phyloP scores from a whole-genome alignment of 1,140 invertebrate species.

The Heliconius hermathena region DNA sequence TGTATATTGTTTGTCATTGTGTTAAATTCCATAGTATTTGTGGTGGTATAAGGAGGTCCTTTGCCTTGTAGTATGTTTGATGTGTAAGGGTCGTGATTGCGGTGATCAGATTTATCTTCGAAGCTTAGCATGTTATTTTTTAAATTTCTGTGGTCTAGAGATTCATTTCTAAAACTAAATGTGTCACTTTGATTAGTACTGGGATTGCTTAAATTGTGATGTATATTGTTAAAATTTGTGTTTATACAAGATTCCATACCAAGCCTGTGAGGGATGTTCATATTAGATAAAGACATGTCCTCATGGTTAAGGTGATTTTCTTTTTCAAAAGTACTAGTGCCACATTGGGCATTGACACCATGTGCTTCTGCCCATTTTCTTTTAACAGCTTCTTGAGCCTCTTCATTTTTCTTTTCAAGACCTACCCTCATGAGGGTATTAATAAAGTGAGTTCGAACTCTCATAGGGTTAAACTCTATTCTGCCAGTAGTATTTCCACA shows the following conservation, averaged over 20 bases:
- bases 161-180: slow-evolving; percentile 59
- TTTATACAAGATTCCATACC: slow-evolving; percentile 84
- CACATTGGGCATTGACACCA: slow-evolving; percentile 55
- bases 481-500: slow-evolving; percentile 96
- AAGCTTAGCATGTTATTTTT: slow-evolving; percentile 56
- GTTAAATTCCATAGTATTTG: slow-evolving; percentile 62
- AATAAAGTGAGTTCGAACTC: slow-evolving; percentile 98
- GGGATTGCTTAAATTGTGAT: slow-evolving; percentile 60
- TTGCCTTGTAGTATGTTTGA: slow-evolving; percentile 74
- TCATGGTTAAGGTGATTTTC: slow-evolving; percentile 59
- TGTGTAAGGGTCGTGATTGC: slow-evolving; percentile 64
- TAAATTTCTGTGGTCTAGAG: slow-evolving; percentile 47
- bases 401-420: slow-evolving; percentile 86
- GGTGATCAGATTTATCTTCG: slow-evolving; percentile 60
- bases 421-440: slow-evolving; percentile 97
- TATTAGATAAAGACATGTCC: slow-evolving; percentile 79
- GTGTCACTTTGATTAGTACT: slow-evolving; percentile 52
- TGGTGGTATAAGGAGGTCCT: slow-evolving; percentile 63
- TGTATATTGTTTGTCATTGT: slow-evolving; percentile 65
- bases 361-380: slow-evolving; percentile 65
- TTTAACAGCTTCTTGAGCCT: slow-evolving; percentile 69
- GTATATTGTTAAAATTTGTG: slow-evolving; percentile 85
- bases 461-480: slow-evolving; percentile 97
- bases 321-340: slow-evolving; percentile 54
- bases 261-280: slow-evolving; percentile 81